Evolutionary conservation across 2,113 vertebrate species (phyloP).

Genomic region (Melanerpes formicivorus): DNA sequence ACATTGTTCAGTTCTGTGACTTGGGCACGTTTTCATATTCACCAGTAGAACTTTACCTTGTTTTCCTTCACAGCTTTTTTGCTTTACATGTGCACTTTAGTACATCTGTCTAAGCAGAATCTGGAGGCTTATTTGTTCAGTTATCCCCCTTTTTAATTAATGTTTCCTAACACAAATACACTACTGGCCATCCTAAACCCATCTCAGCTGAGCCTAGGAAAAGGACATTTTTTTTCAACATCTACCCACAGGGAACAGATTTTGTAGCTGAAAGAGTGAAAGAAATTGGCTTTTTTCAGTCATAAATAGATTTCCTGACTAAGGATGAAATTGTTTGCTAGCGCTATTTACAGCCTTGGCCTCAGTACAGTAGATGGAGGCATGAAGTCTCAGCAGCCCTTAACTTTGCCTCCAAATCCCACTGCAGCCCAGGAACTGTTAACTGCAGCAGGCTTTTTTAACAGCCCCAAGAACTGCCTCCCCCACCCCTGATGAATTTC

Average conservation of each 20-base stretch:
- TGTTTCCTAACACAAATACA: accelerated
- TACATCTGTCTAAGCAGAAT: not conserved
- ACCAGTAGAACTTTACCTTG: not conserved
- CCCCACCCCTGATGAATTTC: not conserved
- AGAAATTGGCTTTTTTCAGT: not conserved
- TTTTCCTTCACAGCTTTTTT: not conserved
- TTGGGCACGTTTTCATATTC: not conserved
- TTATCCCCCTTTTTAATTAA: not conserved
- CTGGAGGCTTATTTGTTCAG: not conserved
- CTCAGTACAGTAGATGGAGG: not conserved
- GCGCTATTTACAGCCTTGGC: not conserved
- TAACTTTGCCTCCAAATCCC: not conserved
- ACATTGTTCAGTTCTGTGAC: not conserved
- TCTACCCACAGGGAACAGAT: not conserved
- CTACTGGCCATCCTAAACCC: not conserved
- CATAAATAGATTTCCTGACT: not conserved
- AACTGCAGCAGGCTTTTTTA: not conserved
- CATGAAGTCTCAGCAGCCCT: not conserved
- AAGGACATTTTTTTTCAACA: not conserved
- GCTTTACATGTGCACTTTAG: not conserved
- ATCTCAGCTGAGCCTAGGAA: not conserved
- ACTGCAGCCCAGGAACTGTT: not conserved
- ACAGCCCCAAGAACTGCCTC: not conserved
- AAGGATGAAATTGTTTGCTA: constrained; percentile 5
- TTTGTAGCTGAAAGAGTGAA: not conserved